A percentile compares a stretch with the other conserved stretches of the same genome.
Evolutionary conservation across 2,797 vertebrate species (phyloP).

Genomic region (Gambusia yucatana): DNA sequence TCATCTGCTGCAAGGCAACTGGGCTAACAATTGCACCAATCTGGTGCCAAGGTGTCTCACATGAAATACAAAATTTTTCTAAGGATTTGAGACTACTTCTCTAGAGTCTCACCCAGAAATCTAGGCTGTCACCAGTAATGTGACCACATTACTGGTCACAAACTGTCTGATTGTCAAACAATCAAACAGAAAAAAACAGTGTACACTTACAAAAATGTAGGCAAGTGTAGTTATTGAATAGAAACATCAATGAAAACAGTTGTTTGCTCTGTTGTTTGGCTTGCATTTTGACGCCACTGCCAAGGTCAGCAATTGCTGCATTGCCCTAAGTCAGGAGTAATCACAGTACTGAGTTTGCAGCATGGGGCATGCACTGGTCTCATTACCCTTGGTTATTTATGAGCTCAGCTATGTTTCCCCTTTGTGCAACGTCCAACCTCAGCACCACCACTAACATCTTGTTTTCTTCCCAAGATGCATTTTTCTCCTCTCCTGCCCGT

Average conservation of each 20-base stretch:
- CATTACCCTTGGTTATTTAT: conserved; percentile 81
- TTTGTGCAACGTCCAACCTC: conserved; percentile 56
- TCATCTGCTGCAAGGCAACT: background rate
- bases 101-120: background rate
- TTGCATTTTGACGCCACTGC: conserved; percentile 31
- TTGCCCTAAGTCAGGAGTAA: conserved; percentile 67
- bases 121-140: background rate
- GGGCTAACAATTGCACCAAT: background rate
- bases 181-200: background rate
- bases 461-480: conserved; percentile 51
- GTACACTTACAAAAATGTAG: background rate
- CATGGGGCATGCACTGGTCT: conserved; percentile 36
- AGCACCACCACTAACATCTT: conserved; percentile 62
- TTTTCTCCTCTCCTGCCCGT: conserved; percentile 5
- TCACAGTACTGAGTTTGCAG: conserved; percentile 31
- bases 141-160: background rate
- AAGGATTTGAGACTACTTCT: background rate
- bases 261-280: conserved; percentile 24
- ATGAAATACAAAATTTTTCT: background rate
- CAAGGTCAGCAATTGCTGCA: conserved; percentile 70
- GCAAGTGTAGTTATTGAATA: conserved; percentile 22
- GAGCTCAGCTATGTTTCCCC: conserved; percentile 55
- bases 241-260: conserved; percentile 18
- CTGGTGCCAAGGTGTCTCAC: background rate
- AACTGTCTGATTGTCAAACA: background rate